Conservation (phyloP, 2,113 vertebrate species). For the Chamaetylas fuelleborni region DNA sequence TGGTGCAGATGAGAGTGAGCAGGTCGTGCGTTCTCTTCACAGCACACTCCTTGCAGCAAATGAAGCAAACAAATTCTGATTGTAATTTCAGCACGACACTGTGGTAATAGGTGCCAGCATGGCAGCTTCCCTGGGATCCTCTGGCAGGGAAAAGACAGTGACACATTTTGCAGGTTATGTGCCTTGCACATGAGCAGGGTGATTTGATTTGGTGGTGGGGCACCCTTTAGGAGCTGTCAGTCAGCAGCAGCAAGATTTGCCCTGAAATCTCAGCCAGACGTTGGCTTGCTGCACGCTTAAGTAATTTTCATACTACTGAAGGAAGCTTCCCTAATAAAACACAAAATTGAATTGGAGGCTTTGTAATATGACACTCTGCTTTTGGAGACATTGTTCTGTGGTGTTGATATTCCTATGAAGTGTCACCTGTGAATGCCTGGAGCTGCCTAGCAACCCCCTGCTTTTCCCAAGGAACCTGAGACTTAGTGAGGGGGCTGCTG, state of each 20-base stretch:
- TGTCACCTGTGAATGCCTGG: not conserved
- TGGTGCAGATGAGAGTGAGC: not conserved
- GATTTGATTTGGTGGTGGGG: not conserved
- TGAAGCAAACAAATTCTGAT: not conserved
- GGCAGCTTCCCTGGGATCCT: not conserved
- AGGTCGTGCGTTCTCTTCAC: rapidly evolving
- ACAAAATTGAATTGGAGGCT: not conserved
- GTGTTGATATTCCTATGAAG: not conserved
- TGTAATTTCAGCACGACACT: not conserved
- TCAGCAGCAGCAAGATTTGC: not conserved
- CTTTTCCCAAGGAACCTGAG: not conserved
- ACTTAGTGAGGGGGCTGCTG: not conserved
- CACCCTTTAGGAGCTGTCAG: not conserved
- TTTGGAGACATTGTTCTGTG: not conserved
- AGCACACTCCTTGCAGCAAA: not conserved
- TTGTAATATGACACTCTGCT: not conserved
- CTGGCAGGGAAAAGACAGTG: not conserved
- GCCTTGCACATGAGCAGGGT: not conserved
- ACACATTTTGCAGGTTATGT: not conserved
- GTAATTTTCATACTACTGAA: not conserved
- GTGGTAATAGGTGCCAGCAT: not conserved
- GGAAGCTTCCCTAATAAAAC: not conserved
- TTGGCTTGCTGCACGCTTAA: not conserved
- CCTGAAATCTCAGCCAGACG: not conserved
- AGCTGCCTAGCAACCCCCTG: conserved; percentile 31